These are phyloP conservation scores for Lobophora halterata DNA, from an alignment of 2,888 invertebrate species.

Conservation along the genomic window DNA sequence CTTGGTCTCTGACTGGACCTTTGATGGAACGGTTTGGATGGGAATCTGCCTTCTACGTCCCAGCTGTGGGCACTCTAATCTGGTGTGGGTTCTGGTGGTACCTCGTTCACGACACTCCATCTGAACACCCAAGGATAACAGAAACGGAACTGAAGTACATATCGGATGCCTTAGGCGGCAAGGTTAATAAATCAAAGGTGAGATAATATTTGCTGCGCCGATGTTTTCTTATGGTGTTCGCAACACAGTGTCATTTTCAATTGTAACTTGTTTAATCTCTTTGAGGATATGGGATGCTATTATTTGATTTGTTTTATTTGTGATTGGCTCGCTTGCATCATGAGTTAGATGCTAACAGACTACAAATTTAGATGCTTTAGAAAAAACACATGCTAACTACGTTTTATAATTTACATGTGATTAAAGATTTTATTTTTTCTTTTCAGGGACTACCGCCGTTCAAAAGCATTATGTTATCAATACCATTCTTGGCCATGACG, in stretches of 20 bases:
- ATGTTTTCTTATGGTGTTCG: conserved; percentile 24
- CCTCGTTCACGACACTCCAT: conserved; percentile 83
- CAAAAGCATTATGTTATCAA: conserved; percentile 80
- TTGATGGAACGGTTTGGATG: conserved; percentile 83
- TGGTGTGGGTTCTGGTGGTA: conserved; percentile 83
- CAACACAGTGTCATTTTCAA: conserved; percentile 35
- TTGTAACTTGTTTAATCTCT: conserved; percentile 24
- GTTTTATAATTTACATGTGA: no score
- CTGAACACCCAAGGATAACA: conserved; percentile 82
- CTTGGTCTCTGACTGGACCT: conserved; percentile 84
- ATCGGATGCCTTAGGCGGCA: conserved; percentile 79
- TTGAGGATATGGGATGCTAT: conserved; percentile 18
- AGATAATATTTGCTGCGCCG: conserved; percentile 38
- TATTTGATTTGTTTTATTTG: conserved; percentile 24
- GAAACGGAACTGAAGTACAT: conserved; percentile 84
- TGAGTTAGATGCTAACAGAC: conserved; percentile 22
- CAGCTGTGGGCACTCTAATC: conserved; percentile 76
- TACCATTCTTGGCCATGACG: conserved; percentile 85
- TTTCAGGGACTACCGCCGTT: conserved; percentile 85
- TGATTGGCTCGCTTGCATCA: conserved; percentile 13
- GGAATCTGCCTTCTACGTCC: conserved; percentile 85
- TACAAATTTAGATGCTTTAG: conserved; percentile 1
- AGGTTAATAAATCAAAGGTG: conserved; percentile 80
- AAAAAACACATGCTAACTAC: no score
- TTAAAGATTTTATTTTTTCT: conserved; percentile 12